Evolutionary conservation across 64 coral and sea anemone genomes (phyloP).

Genomic region (Actinia tenebrosa): DNA sequence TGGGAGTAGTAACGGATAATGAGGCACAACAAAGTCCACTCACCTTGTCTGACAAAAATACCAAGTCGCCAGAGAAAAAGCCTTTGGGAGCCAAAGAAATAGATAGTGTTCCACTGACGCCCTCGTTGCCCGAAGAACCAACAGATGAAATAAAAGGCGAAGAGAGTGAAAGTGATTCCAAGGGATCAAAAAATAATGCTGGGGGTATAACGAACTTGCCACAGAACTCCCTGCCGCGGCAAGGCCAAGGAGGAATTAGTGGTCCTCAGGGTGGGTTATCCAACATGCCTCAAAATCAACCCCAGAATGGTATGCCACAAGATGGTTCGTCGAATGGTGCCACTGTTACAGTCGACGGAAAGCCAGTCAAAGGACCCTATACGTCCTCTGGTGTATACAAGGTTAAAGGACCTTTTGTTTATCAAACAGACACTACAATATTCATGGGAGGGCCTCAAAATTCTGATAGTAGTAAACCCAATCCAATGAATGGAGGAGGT

Average conservation of each 20-base stretch:
- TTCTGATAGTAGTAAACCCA: not conserved
- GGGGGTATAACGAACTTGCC: not conserved
- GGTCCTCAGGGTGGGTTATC: not conserved
- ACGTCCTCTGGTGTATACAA: not conserved
- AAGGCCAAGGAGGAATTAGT: not conserved
- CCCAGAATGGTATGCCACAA: not conserved
- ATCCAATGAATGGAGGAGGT: not conserved
- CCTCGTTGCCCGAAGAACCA: not conserved
- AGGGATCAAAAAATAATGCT: not conserved
- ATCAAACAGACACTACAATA: conserved; percentile 30
- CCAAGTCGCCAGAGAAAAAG: not conserved
- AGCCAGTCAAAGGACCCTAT: not conserved
- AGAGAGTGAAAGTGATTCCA: not conserved
- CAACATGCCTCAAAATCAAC: not conserved
- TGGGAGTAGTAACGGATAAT: not conserved
- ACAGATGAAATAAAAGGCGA: not conserved
- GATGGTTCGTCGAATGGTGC: not conserved
- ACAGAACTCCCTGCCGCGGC: not conserved
- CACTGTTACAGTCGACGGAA: not conserved
- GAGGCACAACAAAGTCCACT: not conserved
- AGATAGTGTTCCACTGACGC: not conserved
- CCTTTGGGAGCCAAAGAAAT: not conserved
- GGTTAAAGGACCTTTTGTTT: conserved; percentile 8
- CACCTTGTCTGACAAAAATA: not conserved
- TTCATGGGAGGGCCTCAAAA: conserved; percentile 4